Conservation (phyloP, 2,797 vertebrate species). For the Acipenser transmontanus region DNA sequence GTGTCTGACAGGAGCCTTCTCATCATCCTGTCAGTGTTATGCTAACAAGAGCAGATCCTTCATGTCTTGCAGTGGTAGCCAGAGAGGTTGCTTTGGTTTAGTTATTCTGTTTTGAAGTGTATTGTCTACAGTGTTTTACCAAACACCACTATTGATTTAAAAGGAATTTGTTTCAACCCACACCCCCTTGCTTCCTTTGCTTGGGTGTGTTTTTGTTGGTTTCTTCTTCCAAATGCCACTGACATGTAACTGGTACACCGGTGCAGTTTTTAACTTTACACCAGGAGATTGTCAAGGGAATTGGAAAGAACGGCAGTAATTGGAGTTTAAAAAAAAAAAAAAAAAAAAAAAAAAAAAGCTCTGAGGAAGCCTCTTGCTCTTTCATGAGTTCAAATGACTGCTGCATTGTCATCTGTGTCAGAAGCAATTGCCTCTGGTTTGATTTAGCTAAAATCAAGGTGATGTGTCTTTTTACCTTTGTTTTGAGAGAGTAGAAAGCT, state of each 20-base stretch:
- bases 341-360: slow-evolving; percentile 11
- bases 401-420: slow-evolving; percentile 36
- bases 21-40: slow-evolving; percentile 90
- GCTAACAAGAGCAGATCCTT: slow-evolving; percentile 85
- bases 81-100: slow-evolving; percentile 39
- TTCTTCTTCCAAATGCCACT: slow-evolving; percentile 38
- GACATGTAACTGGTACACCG: slow-evolving; percentile 50
- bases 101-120: slow-evolving; percentile 27
- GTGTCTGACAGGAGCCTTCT: slow-evolving; percentile 87
- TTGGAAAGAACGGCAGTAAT: slow-evolving; percentile 46
- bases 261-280: slow-evolving; percentile 35
- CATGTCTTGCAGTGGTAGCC: slow-evolving; percentile 67
- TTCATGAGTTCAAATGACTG: slow-evolving; percentile 30
- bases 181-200: slow-evolving; percentile 37
- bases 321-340: slow-evolving; percentile 31
- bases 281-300: slow-evolving; percentile 37
- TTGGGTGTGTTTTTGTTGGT: slow-evolving; percentile 7
- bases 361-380: slow-evolving; percentile 23
- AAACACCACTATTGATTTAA: slow-evolving; percentile 27
- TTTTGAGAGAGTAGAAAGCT: slow-evolving; percentile 26
- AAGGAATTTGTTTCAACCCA: slow-evolving; percentile 33
- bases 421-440: slow-evolving; percentile 34
- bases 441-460: slow-evolving; percentile 30
- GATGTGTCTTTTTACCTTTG: slow-evolving; percentile 22
- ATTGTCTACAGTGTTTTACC: slow-evolving; percentile 25